Evolutionary conservation across 2,888 invertebrate genomes (phyloP).

Genomic region (Andrena chrysosceles): DNA sequence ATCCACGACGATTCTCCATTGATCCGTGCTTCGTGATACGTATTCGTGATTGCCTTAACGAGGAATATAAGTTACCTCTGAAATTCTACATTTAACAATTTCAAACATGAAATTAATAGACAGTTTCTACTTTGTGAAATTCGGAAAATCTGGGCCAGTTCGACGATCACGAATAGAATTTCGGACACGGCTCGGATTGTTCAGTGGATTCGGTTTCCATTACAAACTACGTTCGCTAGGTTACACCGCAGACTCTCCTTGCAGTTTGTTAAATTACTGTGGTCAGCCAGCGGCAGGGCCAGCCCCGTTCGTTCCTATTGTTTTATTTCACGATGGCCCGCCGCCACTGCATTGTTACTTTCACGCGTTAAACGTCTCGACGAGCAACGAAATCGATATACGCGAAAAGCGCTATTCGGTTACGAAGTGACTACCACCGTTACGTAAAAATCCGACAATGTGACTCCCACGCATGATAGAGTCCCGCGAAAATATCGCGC

Average conservation of each 20-base stretch:
- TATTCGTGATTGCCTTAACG: neutral
- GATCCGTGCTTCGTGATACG: neutral
- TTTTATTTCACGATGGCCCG: slow-evolving; percentile 22
- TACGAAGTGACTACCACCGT: neutral
- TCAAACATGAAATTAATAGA: too few species aligned
- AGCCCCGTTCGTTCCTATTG: slow-evolving; percentile 21
- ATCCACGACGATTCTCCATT: neutral
- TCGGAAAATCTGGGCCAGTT: neutral
- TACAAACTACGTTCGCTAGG: slow-evolving; percentile 36
- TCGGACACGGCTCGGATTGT: neutral
- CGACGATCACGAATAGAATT: neutral
- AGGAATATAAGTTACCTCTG: too few species aligned
- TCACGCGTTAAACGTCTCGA: slow-evolving; percentile 26
- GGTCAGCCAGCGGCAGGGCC: slow-evolving; percentile 11
- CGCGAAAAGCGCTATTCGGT: neutral
- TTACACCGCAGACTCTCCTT: slow-evolving; percentile 17
- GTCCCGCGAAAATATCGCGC: neutral
- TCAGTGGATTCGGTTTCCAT: slow-evolving; percentile 25
- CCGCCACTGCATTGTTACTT: slow-evolving; percentile 1
- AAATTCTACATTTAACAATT: too few species aligned
- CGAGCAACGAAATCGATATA: slow-evolving; percentile 13
- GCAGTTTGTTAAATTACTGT: slow-evolving; percentile 40
- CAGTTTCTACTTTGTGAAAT: too few species aligned
- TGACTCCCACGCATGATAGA: neutral
- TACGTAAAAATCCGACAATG: neutral